These are phyloP conservation scores for Cheirogaleus major DNA, from an alignment of 2,797 vertebrate species.

Conservation along the genomic window DNA sequence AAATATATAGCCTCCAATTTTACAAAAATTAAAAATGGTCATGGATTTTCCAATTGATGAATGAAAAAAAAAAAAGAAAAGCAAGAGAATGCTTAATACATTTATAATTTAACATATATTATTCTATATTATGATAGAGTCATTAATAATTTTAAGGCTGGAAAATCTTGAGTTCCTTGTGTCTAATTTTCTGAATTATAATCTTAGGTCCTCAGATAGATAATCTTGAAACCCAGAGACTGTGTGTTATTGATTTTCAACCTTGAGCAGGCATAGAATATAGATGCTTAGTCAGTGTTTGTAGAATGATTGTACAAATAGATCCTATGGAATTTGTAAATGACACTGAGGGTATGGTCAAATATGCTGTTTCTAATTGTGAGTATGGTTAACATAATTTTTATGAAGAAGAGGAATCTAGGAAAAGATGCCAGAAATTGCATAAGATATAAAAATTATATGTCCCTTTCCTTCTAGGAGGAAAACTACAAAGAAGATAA, in stretches of 20 bases:
- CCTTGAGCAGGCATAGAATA: not conserved
- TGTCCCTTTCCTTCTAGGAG: not conserved
- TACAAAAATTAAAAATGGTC: not conserved
- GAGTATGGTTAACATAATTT: not conserved
- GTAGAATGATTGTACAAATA: constrained; percentile 1
- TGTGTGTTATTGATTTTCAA: not conserved
- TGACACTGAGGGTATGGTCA: not conserved
- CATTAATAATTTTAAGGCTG: not conserved
- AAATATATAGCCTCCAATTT: not conserved
- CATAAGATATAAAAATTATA: not conserved
- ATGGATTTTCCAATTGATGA: not conserved
- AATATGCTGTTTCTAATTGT: not conserved
- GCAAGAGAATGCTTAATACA: not conserved
- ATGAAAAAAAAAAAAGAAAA: not conserved
- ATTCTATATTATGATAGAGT: not conserved
- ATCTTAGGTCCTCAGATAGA: not conserved
- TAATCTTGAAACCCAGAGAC: not conserved
- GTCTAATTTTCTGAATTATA: not conserved
- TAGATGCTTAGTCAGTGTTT: not conserved
- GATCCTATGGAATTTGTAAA: not conserved
- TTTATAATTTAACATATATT: not conserved
- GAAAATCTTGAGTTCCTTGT: not conserved
- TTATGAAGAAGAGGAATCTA: not conserved
- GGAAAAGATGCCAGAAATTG: not conserved
- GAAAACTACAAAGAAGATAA: not conserved